These are phyloP conservation scores for Carapus acus DNA, from an alignment of 2,797 vertebrate species.

Conservation along the genomic window DNA sequence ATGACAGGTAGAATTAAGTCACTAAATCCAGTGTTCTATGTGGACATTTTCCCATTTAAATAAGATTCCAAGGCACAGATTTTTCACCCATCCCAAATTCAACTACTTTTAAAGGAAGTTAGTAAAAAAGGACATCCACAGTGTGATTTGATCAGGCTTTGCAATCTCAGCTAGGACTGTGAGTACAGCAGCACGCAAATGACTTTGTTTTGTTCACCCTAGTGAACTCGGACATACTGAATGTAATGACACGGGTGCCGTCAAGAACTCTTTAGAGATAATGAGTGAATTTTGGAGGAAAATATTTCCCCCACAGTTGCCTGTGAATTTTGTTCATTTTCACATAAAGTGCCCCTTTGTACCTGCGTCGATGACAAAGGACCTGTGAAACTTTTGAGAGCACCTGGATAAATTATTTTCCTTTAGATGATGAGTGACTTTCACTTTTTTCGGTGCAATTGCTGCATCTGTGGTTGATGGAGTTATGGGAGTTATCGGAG, in stretches of 20 bases:
- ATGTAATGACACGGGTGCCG: too few relatives aligned
- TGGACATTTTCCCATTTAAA: background rate
- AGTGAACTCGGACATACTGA: too few relatives aligned
- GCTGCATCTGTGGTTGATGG: slow-evolving; percentile 1
- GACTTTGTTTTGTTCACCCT: too few relatives aligned
- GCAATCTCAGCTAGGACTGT: background rate
- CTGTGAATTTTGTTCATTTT: slow-evolving; percentile 1
- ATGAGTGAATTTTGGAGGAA: too few relatives aligned
- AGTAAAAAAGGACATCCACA: slow-evolving; percentile 7
- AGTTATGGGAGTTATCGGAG: slow-evolving; percentile 8
- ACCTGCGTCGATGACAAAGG: background rate
- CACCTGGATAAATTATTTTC: too few relatives aligned
- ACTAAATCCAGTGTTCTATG: slow-evolving; percentile 12
- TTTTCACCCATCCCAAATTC: slow-evolving; percentile 8
- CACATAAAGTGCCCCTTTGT: slow-evolving; percentile 10
- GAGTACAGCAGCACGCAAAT: slow-evolving; percentile 5
- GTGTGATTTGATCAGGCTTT: slow-evolving; percentile 1
- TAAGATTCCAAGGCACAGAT: slow-evolving; percentile 36
- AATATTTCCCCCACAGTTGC: too few relatives aligned
- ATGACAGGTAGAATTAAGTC: slow-evolving; percentile 4
- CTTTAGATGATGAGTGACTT: slow-evolving; percentile 30
- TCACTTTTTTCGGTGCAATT: slow-evolving; percentile 34
- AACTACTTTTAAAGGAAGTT: slow-evolving; percentile 22
- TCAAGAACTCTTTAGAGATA: too few relatives aligned
- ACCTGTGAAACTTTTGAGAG: too few relatives aligned